A percentile compares a stretch with the other conserved stretches of the same genome.
Conservation (phyloP, 2,797 vertebrate genomes). For the Capromys pilorides region DNA sequence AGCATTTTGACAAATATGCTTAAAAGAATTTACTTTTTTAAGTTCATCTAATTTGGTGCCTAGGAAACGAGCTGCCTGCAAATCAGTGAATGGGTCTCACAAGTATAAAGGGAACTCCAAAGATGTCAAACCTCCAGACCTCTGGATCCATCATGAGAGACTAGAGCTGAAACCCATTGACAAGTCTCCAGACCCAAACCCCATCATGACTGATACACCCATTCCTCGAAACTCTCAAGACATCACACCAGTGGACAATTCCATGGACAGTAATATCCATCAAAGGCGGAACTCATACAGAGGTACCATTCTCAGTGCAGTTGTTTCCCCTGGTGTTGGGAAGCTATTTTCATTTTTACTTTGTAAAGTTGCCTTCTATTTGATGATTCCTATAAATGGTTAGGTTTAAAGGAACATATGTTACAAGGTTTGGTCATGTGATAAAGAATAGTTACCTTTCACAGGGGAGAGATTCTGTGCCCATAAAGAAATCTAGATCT, state of each 20-base stretch:
- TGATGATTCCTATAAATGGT: not conserved
- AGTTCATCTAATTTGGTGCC: conserved; percentile 46
- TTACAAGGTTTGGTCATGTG: not conserved
- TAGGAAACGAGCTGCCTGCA: conserved; percentile 97
- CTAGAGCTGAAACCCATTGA: conserved; percentile 98
- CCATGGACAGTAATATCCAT: conserved; percentile 94
- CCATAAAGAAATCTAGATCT: not conserved
- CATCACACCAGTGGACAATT: conserved; percentile 94
- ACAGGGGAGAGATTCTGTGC: not conserved
- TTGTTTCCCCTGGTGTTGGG: not conserved
- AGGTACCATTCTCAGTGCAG: conserved; percentile 86
- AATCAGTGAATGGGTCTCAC: conserved; percentile 96
- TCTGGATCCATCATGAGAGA: conserved; percentile 99
- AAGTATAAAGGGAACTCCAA: conserved; percentile 99
- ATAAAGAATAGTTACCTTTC: not conserved
- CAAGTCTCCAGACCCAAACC: conserved; percentile 97
- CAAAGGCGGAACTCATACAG: conserved; percentile 97
- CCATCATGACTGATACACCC: conserved; percentile 97
- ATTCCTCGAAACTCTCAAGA: conserved; percentile 97
- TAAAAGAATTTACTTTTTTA: not conserved
- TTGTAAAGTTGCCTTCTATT: not conserved
- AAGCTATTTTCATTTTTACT: not conserved
- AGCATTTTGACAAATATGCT: conserved; percentile 27
- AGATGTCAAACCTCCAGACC: conserved; percentile 97
- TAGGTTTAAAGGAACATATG: not conserved